These are phyloP conservation scores for Melitaea cinxia DNA, from an alignment of 1,140 invertebrate species.

Conservation along the genomic window DNA sequence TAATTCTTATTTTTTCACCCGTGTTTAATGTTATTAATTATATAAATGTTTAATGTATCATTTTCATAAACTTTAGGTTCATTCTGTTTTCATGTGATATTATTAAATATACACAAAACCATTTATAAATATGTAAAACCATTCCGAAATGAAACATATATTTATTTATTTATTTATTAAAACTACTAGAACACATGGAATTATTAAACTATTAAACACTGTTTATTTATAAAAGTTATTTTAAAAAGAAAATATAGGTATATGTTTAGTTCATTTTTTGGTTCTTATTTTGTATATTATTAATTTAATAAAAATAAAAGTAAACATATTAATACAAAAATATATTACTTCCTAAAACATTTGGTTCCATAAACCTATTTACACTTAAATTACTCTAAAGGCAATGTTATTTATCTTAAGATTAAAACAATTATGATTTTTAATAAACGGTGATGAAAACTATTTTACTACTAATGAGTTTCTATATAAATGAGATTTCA, in stretches of 20 bases:
- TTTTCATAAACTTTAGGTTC: not conserved
- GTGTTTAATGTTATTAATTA: too few species aligned
- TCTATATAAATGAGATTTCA: not conserved
- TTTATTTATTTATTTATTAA: constrained; percentile 5
- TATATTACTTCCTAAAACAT: too few species aligned
- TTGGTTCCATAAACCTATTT: not conserved
- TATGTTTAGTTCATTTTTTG: not conserved
- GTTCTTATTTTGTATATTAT: not conserved
- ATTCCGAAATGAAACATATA: constrained; percentile 2
- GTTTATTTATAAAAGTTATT: not conserved
- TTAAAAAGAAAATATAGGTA: not conserved
- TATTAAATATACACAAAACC: not conserved
- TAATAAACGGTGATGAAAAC: not conserved
- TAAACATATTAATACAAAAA: too few species aligned
- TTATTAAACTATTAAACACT: not conserved
- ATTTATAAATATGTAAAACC: constrained; percentile 3
- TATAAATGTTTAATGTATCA: not conserved
- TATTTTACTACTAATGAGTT: not conserved
- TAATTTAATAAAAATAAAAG: too few species aligned
- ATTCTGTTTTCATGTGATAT: not conserved
- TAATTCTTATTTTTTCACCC: too few species aligned
- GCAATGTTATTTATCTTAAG: not conserved
- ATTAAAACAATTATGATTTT: too few species aligned
- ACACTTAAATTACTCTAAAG: not conserved
- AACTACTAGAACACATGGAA: not conserved